Evolutionary conservation across 1,140 invertebrate species (phyloP).

Genomic region (Cyrtorhinus lividipennis): DNA sequence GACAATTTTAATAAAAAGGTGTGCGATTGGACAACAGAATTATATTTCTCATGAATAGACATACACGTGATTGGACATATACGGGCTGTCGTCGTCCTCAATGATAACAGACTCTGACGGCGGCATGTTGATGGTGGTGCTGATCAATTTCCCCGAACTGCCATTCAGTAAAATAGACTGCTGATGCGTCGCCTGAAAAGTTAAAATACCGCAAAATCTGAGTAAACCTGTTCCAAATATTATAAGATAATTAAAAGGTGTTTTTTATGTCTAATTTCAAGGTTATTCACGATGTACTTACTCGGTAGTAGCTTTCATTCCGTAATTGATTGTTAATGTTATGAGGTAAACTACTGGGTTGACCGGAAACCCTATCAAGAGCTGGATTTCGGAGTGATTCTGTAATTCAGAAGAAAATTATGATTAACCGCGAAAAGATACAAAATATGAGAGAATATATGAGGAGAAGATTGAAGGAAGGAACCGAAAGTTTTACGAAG

Average conservation of each 20-base stretch:
- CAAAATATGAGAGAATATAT: no score
- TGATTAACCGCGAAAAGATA: no score
- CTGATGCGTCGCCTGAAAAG: constrained; percentile 38
- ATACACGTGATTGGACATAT: constrained; percentile 7
- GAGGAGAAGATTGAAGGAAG: no score
- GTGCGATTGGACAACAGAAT: no score
- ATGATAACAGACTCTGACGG: constrained; percentile 46
- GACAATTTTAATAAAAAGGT: not conserved
- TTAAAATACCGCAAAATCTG: no score
- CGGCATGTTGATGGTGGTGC: constrained; percentile 37
- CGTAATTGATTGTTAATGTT: no score
- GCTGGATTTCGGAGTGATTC: constrained; percentile 50
- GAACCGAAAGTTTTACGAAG: no score
- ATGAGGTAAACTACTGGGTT: constrained; percentile 34
- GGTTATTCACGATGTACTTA: constrained; percentile 21
- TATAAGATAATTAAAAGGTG: no score
- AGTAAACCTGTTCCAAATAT: no score
- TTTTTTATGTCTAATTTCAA: not conserved
- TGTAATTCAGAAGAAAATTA: no score
- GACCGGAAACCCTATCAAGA: constrained; percentile 64
- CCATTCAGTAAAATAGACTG: constrained; percentile 34
- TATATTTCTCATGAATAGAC: no score
- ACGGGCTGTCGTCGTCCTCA: constrained; percentile 48
- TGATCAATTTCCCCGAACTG: constrained; percentile 28
- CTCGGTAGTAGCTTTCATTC: constrained; percentile 72